phyloP scores from a whole-genome alignment of 2,888 invertebrate species.

The Dinocampus coccinellae region DNA sequence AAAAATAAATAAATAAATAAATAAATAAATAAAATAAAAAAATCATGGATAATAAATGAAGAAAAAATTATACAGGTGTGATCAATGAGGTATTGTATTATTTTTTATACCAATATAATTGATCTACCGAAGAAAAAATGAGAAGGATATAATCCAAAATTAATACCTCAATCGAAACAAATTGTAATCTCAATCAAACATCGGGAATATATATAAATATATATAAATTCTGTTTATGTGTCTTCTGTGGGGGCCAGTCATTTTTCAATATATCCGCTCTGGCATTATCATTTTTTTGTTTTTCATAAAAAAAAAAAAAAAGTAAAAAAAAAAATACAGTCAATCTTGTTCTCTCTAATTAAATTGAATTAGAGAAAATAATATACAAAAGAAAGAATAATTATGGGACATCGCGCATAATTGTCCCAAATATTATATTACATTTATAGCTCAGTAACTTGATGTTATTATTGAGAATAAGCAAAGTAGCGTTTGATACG shows the following conservation, averaged over 20 bases:
- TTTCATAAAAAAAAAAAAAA: background rate
- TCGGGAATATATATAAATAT: constrained; percentile 3
- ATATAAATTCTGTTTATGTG: background rate
- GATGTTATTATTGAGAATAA: constrained; percentile 12
- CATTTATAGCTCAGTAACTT: background rate
- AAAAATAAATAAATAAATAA: background rate
- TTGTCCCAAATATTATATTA: background rate
- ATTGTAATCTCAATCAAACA: constrained; percentile 13
- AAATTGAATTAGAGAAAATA: background rate
- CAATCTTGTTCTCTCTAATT: background rate
- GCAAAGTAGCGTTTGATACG: constrained; percentile 10
- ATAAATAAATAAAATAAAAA: background rate
- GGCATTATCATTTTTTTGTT: background rate
- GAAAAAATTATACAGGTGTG: constrained; percentile 14
- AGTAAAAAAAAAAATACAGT: background rate
- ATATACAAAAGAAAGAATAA: background rate
- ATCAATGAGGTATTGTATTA: constrained; percentile 40
- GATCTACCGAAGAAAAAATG: constrained; percentile 8
- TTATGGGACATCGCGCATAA: background rate
- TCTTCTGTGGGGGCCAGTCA: background rate
- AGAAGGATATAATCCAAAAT: constrained; percentile 3
- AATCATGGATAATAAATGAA: background rate
- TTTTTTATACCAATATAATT: constrained; percentile 44
- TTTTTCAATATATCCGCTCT: constrained; percentile 13
- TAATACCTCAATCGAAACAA: constrained; percentile 7